phyloP scores from a whole-genome alignment of 2,797 vertebrate genomes.

The Staurois parvus region DNA sequence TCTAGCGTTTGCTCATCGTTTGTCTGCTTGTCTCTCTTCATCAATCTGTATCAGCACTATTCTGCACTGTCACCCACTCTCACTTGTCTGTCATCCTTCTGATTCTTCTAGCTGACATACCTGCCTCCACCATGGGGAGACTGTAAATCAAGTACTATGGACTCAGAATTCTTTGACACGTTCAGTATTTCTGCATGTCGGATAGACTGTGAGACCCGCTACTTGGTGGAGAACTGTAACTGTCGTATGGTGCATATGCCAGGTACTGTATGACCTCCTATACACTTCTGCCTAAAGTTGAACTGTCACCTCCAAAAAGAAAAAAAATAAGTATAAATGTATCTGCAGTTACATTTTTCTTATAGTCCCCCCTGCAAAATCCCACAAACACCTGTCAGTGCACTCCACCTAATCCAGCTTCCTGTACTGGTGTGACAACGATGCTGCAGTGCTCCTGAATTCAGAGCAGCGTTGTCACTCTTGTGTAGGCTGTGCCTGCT shows the following conservation, averaged over 20 bases:
- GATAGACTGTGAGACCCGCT: slow-evolving; percentile 97
- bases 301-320: too few species aligned
- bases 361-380: too few species aligned
- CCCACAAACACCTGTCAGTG: too few species aligned
- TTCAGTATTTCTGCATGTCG: slow-evolving; percentile 97
- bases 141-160: slow-evolving; percentile 89
- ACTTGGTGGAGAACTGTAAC: slow-evolving; percentile 99
- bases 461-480: too few species aligned
- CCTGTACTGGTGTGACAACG: too few species aligned
- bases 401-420: too few species aligned
- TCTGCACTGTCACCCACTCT: not conserved
- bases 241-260: slow-evolving; percentile 99
- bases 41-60: not conserved
- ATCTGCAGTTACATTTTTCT: too few species aligned
- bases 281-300: not conserved
- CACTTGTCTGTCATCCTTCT: slow-evolving; percentile 38
- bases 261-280: slow-evolving; percentile 74
- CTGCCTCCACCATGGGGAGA: slow-evolving; percentile 96
- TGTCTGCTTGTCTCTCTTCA: not conserved
- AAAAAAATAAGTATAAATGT: too few species aligned
- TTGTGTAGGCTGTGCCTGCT: too few species aligned
- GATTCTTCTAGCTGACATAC: slow-evolving; percentile 86
- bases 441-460: too few species aligned
- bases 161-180: slow-evolving; percentile 93
- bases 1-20: not conserved